Evolutionary conservation across 64 coral and sea anemone genomes (phyloP), one percentile per base, ranked within the genome.

Genomic region (Montipora sp.): DNA sequence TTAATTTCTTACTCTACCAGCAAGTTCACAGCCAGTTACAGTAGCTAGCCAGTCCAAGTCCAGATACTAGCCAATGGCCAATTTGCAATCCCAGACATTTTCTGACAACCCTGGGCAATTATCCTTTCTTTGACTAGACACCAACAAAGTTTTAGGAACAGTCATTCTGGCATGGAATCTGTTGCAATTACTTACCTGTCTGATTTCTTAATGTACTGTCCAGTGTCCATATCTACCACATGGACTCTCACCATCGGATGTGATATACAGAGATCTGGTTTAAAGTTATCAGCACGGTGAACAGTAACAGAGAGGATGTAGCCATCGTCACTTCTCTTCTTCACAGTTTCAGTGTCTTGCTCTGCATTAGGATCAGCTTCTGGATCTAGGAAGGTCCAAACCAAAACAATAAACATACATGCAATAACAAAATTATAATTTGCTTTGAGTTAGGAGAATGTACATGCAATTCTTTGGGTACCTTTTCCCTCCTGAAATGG

Each of bases 121-220:
- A 27, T 27, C 0, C 27, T 27, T 1, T 27, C 27, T 27, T 27
- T 27, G 27, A 27, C 27, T 27, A 27, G 36, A 36, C 36, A 36
- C 36, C 36, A 36, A 36, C 36, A 36, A 36, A 36, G 2, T 36
- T 36, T 36, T 36, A 36, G 36, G 36, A 36, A 36, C 36, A 36
- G 36, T 36, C 36, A 36, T 2, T 36, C 36, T 36, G 36, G 36
- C 36, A 36, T 36, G 36, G 36, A 36, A 36, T 36, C 36, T 36
- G 36, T 36, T 36, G 36, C 36, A 36, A 36, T 36, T 87, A 80
- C 83, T 88, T 83, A 98, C 98, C 85, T 90, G 79, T 87, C 89
- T 8, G 91, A 99, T 72, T 99, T 99, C 86, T 99, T 99, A 22
- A 99, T 87, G 92, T 99, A 99, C 44, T 96, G 83, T 44, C 95